These are phyloP conservation scores for Hipparchia sbordonii DNA, from an alignment of 2,888 invertebrate species.

Conservation along the genomic window DNA sequence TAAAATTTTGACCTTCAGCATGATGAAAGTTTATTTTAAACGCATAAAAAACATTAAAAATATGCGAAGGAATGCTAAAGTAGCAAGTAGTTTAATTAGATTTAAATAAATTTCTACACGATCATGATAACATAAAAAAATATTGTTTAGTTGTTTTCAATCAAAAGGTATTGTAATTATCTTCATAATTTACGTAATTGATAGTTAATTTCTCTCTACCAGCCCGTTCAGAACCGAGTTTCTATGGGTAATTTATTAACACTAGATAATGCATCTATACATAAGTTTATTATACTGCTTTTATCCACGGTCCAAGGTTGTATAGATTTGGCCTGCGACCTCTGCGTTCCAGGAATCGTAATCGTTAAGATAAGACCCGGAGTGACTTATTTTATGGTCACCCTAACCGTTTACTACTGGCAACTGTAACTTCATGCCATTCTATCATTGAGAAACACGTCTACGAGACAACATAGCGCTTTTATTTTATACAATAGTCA, in stretches of 20 bases:
- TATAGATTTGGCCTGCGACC: slow-evolving; percentile 14
- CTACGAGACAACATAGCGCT: background rate
- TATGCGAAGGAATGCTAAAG: too few relatives aligned
- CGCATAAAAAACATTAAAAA: too few relatives aligned
- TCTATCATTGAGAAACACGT: slow-evolving; percentile 9
- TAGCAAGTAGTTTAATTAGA: too few relatives aligned
- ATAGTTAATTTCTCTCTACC: background rate
- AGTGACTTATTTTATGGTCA: slow-evolving; percentile 20
- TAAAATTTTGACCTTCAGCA: too few relatives aligned
- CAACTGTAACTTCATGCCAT: slow-evolving; percentile 32
- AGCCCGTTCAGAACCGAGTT: background rate
- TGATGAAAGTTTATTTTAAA: too few relatives aligned
- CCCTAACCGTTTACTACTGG: slow-evolving; percentile 24
- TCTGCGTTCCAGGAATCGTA: slow-evolving; percentile 13
- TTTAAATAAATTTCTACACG: too few relatives aligned
- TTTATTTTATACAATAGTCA: background rate
- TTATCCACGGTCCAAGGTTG: slow-evolving; percentile 11
- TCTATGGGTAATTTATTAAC: background rate
- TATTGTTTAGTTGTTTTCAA: too few relatives aligned
- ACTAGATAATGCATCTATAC: background rate
- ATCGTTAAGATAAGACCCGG: slow-evolving; percentile 21
- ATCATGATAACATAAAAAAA: too few relatives aligned
- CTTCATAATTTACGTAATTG: background rate
- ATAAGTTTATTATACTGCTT: background rate
- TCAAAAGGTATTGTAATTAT: too few relatives aligned